Evolutionary conservation across 1,140 invertebrate species (phyloP).

Genomic region (Eurytemora carolleeae): DNA sequence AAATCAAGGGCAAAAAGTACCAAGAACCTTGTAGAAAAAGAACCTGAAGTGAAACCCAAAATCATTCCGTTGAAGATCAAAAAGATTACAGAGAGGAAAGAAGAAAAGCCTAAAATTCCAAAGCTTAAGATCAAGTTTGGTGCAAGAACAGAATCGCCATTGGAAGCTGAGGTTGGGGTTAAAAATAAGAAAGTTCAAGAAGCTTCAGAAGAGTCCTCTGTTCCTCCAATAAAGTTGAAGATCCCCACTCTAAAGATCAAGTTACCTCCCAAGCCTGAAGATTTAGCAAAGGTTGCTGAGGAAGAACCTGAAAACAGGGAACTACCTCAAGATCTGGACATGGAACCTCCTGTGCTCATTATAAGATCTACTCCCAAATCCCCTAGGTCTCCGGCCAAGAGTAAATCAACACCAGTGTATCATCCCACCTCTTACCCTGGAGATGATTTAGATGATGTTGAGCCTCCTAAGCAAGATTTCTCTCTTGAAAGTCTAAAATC

Average conservation of each 20-base stretch:
- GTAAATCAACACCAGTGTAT: background rate
- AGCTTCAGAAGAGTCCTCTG: no score
- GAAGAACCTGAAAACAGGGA: no score
- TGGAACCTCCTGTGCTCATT: background rate
- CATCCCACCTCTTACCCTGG: background rate
- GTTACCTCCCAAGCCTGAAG: no score
- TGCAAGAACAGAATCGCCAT: no score
- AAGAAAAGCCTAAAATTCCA: background rate
- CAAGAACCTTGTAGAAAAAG: background rate
- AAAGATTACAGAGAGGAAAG: background rate
- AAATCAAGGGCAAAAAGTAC: no score
- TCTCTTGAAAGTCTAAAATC: background rate
- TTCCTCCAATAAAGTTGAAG: no score
- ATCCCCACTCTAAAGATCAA: no score
- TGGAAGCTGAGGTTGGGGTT: no score
- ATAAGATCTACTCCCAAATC: background rate
- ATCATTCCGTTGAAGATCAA: no score
- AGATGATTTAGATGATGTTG: background rate
- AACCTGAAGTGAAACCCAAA: background rate
- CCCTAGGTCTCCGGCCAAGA: background rate
- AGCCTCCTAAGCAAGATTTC: background rate
- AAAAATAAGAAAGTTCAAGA: no score
- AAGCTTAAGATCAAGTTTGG: constrained; percentile 14
- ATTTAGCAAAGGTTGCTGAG: no score
- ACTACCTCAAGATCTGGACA: no score